Conservation (phyloP, 2,888 invertebrate species). For the Epinotia demarniana region DNA sequence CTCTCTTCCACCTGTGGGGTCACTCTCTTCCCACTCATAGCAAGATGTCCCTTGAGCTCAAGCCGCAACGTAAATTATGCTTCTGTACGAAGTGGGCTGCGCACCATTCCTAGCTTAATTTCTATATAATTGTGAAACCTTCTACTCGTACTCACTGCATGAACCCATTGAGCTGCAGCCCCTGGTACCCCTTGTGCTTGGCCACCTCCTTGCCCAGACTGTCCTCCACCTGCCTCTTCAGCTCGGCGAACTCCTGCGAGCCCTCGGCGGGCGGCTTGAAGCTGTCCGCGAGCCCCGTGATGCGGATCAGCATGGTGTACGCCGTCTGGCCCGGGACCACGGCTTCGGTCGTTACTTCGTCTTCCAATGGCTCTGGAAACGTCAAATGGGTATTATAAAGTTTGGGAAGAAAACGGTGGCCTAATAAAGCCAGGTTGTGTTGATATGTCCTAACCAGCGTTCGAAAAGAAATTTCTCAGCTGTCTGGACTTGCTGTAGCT, state of each 20-base stretch:
- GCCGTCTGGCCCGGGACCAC: constrained; percentile 87
- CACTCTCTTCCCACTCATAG: too few species aligned
- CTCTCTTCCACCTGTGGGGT: constrained; percentile 56
- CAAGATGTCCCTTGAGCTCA: too few species aligned
- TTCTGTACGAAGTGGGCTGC: not conserved
- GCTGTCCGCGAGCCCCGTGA: constrained; percentile 90
- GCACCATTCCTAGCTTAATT: too few species aligned
- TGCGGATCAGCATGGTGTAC: constrained; percentile 89
- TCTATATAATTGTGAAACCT: too few species aligned
- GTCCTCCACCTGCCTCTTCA: constrained; percentile 83
- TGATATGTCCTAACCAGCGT: too few species aligned
- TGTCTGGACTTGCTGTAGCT: too few species aligned
- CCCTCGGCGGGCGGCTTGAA: constrained; percentile 90
- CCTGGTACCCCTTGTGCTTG: constrained; percentile 86
- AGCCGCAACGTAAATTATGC: not conserved
- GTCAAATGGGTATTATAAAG: not conserved
- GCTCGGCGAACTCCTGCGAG: constrained; percentile 88
- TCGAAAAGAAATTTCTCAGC: too few species aligned
- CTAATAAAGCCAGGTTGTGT: not conserved
- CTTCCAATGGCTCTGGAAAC: constrained; percentile 80
- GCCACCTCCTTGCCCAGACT: constrained; percentile 55
- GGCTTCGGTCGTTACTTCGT: constrained; percentile 84
- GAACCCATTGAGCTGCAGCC: constrained; percentile 88
- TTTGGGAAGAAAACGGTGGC: too few species aligned
- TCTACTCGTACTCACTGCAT: constrained; percentile 87